Evolutionary conservation across 2,888 invertebrate species (phyloP).

Genomic region (Synanthedon myopaeformis): DNA sequence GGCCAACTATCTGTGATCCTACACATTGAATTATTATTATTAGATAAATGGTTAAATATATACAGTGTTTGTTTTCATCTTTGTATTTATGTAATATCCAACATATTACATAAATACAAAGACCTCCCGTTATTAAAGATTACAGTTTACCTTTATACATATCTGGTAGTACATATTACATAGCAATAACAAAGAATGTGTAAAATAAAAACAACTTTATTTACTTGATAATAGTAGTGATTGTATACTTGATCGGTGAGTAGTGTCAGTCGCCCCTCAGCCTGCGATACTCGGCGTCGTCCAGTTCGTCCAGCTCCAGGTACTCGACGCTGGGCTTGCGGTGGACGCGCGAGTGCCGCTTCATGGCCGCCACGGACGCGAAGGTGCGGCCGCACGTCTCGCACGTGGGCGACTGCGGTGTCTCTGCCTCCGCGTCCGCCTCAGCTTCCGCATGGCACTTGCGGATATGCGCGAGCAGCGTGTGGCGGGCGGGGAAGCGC

Average conservation of each 20-base stretch:
- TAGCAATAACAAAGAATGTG: no score
- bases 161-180: no score
- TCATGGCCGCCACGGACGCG: slow-evolving; percentile 43
- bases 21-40: neutral
- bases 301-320: slow-evolving; percentile 49
- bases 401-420: slow-evolving; percentile 8
- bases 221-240: no score
- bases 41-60: neutral
- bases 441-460: slow-evolving; percentile 31
- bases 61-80: neutral
- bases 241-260: neutral
- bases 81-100: no score
- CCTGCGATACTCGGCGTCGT: slow-evolving; percentile 9
- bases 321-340: slow-evolving; percentile 37
- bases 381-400: slow-evolving; percentile 29
- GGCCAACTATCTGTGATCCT: neutral
- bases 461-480: slow-evolving; percentile 52
- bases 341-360: slow-evolving; percentile 47
- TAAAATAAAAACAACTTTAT: no score
- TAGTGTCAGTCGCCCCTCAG: slow-evolving; percentile 2
- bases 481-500: slow-evolving; percentile 32
- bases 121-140: no score
- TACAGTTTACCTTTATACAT: no score
- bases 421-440: slow-evolving; percentile 4
- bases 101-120: no score